phyloP scores from a whole-genome alignment of 2,888 invertebrate species.

The Nemotelus pantherinus region DNA sequence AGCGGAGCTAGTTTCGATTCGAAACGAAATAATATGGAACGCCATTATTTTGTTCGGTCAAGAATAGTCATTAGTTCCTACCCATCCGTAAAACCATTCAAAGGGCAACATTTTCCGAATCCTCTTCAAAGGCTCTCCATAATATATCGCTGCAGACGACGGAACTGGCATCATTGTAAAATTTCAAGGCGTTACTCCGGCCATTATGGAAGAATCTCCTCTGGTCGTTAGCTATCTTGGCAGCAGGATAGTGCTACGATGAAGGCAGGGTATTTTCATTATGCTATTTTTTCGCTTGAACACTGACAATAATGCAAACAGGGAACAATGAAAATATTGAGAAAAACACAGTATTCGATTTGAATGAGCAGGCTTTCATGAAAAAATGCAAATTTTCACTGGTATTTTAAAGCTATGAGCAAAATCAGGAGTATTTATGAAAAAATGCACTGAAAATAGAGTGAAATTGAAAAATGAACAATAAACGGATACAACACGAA shows the following conservation, averaged over 20 bases:
- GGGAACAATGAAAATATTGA: background rate
- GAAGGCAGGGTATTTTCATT: conserved; percentile 7
- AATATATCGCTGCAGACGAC: conserved; percentile 13
- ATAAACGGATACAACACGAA: background rate
- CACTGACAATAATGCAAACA: background rate
- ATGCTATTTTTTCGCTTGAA: conserved; percentile 21
- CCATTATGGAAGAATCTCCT: background rate
- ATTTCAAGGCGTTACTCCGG: conserved; percentile 5
- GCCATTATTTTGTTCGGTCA: background rate
- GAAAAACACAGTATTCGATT: background rate
- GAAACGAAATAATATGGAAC: no score
- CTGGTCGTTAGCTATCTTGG: background rate
- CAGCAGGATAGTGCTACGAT: background rate
- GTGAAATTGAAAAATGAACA: no score
- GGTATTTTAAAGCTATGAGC: no score
- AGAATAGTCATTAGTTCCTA: conserved; percentile 28
- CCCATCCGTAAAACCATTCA: conserved; percentile 15
- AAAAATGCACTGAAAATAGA: no score
- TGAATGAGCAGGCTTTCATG: no score
- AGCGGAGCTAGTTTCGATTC: no score
- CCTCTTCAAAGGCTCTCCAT: background rate
- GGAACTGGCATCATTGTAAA: background rate
- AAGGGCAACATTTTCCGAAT: background rate
- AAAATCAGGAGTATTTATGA: no score
- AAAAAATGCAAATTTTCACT: no score